phyloP scores from a whole-genome alignment of 2,797 vertebrate species.

The Etheostoma perlongum region DNA sequence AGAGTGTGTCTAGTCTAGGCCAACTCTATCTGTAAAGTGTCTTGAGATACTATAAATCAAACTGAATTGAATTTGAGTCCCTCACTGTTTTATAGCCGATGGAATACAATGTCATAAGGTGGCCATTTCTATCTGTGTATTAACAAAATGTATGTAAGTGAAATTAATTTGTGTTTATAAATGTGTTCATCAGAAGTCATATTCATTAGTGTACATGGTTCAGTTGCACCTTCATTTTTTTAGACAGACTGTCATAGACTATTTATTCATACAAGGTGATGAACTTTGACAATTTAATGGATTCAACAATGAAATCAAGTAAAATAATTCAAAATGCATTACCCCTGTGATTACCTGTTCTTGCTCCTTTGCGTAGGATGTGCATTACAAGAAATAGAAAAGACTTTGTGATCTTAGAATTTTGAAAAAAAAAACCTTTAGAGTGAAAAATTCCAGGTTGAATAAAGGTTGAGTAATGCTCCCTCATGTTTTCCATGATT shows the following conservation, averaged over 20 bases:
- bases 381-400: neutral
- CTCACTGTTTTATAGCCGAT: neutral
- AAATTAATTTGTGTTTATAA: neutral
- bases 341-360: neutral
- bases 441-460: neutral
- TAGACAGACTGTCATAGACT: neutral
- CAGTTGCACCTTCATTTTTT: neutral
- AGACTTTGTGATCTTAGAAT: neutral
- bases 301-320: too few relatives aligned
- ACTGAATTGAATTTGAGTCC: too few relatives aligned
- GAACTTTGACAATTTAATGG: too few relatives aligned
- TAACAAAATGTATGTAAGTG: neutral
- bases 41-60: too few relatives aligned
- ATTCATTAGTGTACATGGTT: neutral
- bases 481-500: neutral
- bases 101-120: neutral
- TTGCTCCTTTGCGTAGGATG: neutral
- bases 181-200: neutral
- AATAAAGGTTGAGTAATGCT: neutral
- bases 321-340: neutral
- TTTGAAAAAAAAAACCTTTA: neutral
- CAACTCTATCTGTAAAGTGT: too few relatives aligned
- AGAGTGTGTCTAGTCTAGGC: too few relatives aligned
- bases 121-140: neutral
- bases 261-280: neutral